Percentiles rank a stretch among this genome's conserved stretches.
Conservation (phyloP, 2,113 vertebrate species). For the Rhinolophus ferrumequinum region DNA sequence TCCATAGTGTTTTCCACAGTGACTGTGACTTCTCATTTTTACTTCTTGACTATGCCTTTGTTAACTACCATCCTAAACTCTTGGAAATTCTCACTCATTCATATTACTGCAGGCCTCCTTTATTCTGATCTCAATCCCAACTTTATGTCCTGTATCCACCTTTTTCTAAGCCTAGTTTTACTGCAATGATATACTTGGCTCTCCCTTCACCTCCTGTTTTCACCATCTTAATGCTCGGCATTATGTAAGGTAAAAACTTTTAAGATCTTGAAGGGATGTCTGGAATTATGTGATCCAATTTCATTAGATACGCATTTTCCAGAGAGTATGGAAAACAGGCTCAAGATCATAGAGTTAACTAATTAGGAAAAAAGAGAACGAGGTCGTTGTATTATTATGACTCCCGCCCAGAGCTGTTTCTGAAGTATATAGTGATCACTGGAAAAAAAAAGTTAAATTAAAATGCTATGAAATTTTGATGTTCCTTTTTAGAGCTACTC, state of each 20-base stretch:
- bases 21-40: neutral
- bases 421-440: neutral
- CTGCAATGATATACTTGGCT: neutral
- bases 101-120: neutral
- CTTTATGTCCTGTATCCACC: neutral
- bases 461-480: neutral
- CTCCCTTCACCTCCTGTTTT: neutral
- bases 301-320: neutral
- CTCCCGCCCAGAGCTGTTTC: neutral
- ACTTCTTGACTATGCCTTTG: neutral
- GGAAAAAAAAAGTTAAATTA: neutral
- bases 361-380: neutral
- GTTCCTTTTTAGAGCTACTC: neutral
- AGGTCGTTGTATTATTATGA: neutral
- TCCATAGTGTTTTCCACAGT: too few relatives aligned
- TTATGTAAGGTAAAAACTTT: neutral
- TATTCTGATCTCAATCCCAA: neutral
- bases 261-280: neutral
- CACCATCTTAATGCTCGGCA: neutral
- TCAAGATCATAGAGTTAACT: neutral
- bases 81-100: neutral
- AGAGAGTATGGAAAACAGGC: neutral
- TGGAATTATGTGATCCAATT: neutral
- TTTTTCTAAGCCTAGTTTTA: neutral
- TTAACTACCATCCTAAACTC: neutral